Conservation (phyloP, 2,888 invertebrate genomes). For the Pseudococcus viburni region DNA sequence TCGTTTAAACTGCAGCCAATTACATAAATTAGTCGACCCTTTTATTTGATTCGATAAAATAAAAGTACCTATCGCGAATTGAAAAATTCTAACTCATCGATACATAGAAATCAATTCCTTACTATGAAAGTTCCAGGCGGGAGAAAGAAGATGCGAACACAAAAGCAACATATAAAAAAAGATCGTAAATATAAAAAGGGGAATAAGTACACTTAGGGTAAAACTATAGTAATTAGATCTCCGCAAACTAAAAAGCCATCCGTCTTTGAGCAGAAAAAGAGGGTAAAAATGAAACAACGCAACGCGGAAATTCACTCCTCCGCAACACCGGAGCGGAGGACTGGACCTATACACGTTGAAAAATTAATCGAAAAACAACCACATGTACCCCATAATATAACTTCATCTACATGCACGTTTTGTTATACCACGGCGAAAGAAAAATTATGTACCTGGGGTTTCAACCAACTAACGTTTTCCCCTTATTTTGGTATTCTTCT, state of each 20-base stretch:
- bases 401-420: neutral
- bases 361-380: conserved; percentile 26
- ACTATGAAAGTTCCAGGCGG: neutral
- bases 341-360: conserved; percentile 23
- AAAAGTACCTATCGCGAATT: neutral
- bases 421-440: neutral
- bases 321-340: neutral
- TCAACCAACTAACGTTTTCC: too few species aligned
- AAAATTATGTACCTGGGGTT: neutral
- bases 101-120: neutral
- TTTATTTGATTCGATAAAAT: neutral
- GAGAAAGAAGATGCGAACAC: neutral
- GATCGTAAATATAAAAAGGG: conserved; percentile 41
- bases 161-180: conserved; percentile 36
- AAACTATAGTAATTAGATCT: conserved; percentile 39
- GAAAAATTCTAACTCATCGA: conserved; percentile 19
- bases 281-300: neutral
- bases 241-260: conserved; percentile 39
- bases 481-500: neutral
- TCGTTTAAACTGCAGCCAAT: neutral
- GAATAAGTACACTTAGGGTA: conserved; percentile 28
- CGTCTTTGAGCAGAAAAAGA: conserved; percentile 10
- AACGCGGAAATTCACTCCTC: conserved; percentile 1
- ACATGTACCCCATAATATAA: neutral
- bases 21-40: neutral